Percentiles rank a stretch among this genome's conserved stretches.
Conservation (phyloP, 2,113 vertebrate species). For the Jaculus jaculus region DNA sequence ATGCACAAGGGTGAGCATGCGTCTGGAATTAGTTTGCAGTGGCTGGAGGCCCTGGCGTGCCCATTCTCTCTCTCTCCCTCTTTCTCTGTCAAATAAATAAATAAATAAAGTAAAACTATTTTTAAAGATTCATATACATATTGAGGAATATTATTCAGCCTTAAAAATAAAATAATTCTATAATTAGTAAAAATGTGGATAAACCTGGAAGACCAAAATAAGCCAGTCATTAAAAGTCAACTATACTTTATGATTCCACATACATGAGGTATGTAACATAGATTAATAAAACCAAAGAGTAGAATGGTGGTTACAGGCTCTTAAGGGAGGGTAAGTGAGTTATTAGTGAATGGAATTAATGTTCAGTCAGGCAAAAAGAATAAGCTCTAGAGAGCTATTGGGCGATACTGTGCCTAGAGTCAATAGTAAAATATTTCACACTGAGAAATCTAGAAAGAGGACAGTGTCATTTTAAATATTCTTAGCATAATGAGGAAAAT, state of each 20-base stretch:
- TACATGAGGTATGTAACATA: not conserved
- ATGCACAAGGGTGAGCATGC: too few relatives aligned
- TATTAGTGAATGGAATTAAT: not conserved
- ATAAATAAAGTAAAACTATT: too few relatives aligned
- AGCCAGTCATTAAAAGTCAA: not conserved
- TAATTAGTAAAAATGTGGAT: not conserved
- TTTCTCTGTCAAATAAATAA: too few relatives aligned
- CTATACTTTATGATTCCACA: not conserved
- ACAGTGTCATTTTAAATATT: not conserved
- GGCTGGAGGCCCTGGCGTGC: too few relatives aligned
- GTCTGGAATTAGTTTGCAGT: too few relatives aligned
- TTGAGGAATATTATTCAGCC: not conserved
- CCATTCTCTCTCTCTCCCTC: too few relatives aligned
- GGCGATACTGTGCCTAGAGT: too few relatives aligned
- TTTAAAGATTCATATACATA: not conserved
- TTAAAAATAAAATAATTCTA: not conserved
- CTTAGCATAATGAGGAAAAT: not conserved
- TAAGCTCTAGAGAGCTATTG: not conserved
- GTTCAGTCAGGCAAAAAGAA: not conserved
- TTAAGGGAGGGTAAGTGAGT: fast-evolving
- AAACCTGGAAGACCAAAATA: not conserved
- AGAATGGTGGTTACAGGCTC: not conserved
- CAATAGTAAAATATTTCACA: not conserved
- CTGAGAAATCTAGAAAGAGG: not conserved
- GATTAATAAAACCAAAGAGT: not conserved